Conservation (phyloP, 2,797 vertebrate genomes). For the Poecilia velifera region DNA sequence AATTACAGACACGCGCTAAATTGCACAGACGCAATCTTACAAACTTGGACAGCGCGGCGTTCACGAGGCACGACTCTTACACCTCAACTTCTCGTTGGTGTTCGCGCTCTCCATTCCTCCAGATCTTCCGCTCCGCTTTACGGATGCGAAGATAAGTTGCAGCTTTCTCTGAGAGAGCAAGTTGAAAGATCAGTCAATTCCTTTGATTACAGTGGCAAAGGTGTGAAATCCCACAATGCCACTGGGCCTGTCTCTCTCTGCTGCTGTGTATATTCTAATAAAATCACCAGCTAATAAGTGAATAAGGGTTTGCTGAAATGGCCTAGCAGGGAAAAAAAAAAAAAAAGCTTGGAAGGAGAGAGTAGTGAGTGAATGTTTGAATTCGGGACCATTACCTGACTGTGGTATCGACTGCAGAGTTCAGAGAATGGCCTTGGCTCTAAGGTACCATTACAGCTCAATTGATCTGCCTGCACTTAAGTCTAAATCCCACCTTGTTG, state of each 20-base stretch:
- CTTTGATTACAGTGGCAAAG: not conserved
- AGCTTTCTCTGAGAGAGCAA: conserved; percentile 15
- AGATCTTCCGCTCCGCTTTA: not conserved
- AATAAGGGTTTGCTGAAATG: conserved; percentile 54
- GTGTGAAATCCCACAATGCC: conserved; percentile 24
- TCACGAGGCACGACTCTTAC: conserved; percentile 15
- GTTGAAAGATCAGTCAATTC: not conserved
- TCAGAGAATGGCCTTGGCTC: conserved; percentile 67
- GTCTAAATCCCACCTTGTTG: conserved; percentile 75
- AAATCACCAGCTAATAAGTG: conserved; percentile 58
- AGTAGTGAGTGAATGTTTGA: conserved; percentile 56
- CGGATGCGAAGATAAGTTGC: conserved; percentile 34
- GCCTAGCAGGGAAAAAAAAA: conserved; percentile 2
- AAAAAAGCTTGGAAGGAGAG: conserved; percentile 31
- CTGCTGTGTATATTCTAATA: conserved; percentile 45
- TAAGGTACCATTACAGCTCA: conserved; percentile 79
- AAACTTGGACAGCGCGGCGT: conserved; percentile 37
- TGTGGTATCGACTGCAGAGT: conserved; percentile 69
- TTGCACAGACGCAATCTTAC: conserved; percentile 23
- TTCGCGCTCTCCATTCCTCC: conserved; percentile 4
- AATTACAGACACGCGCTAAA: conserved; percentile 16
- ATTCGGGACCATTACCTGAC: conserved; percentile 68
- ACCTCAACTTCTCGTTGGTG: not conserved
- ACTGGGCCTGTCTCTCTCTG: not conserved
- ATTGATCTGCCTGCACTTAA: conserved; percentile 82